phyloP scores from a whole-genome alignment of 1,140 invertebrate genomes.

The Conus betulinus region DNA sequence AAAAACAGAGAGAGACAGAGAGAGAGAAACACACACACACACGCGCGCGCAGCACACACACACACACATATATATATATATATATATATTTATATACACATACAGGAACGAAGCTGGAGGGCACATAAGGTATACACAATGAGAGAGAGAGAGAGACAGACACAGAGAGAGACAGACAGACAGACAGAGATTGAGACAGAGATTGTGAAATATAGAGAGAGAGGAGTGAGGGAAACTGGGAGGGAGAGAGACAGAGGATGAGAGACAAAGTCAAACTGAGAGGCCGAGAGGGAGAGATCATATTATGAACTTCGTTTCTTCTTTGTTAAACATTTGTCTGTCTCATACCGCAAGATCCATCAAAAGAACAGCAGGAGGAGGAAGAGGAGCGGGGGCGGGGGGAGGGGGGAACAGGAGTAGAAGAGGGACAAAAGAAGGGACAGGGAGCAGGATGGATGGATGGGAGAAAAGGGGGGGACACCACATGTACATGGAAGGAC shows the following conservation, averaged over 20 bases:
- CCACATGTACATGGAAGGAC: not conserved
- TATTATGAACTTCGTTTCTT: not conserved
- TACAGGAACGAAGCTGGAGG: not conserved
- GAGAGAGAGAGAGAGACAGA: not conserved
- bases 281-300: not conserved
- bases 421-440: not conserved
- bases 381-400: not conserved
- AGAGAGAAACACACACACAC: too few relatives aligned
- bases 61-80: too few relatives aligned
- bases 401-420: not conserved
- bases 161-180: not conserved
- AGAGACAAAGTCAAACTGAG: not conserved
- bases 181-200: not conserved
- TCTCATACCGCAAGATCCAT: too few relatives aligned
- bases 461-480: too few relatives aligned
- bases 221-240: too few relatives aligned
- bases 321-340: not conserved
- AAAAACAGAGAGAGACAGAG: too few relatives aligned
- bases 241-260: too few relatives aligned
- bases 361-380: not conserved
- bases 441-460: not conserved
- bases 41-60: too few relatives aligned
- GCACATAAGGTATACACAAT: not conserved
- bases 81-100: too few relatives aligned
- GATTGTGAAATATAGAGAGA: not conserved